Evolutionary conservation across 2,888 invertebrate species (phyloP), one percentile per base, ranked within the genome.

Genomic region (Cephus pulcher): DNA sequence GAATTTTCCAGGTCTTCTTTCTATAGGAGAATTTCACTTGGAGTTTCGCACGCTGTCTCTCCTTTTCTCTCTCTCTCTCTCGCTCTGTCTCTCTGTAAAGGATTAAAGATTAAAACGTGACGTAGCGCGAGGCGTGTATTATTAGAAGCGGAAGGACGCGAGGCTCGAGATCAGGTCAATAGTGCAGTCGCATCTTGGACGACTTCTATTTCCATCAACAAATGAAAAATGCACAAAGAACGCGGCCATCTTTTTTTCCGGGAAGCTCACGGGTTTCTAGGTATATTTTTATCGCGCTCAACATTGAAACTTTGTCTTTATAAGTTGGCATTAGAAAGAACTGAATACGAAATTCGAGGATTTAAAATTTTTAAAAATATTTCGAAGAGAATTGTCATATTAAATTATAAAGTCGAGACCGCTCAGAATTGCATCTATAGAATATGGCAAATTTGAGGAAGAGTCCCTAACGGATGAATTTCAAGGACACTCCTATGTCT

Each of bases 161-260:
- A 73, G 74, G 75, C 68, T 32, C 34, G 76, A 23, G 56, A 56
- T 56, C 56, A 56, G 11, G 34, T 68, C 33, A 30, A 37, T 40
- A 69, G n/a, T 34, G 74, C 40, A 33, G 56, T n/a, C 32, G 30
- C 56, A 56, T 23, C 56, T 56, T 56, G 56, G 56, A 56, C 56
- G 56, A 56, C 56, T 35, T 76, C 69, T 73, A 78, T 78, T 78
- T 78, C 76, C 78, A 78, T 78, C 73, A 76, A 33, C 73, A 76
- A 69, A 78, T 78, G 78, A 78, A 37, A 78, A 71, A 80, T 74
- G 77, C 32, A 77, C 80, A 81, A 79, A 84, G 56, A 9, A 56
- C 56, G 23, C 56, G 56, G 56, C 56, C 23, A 56, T 56, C 56
- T 56, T 56, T 23, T 23, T 56, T 23, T 56, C 56, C 23, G 2